These are phyloP conservation scores for Dryomyza anilis DNA, from an alignment of 2,888 invertebrate genomes.

Conservation along the genomic window DNA sequence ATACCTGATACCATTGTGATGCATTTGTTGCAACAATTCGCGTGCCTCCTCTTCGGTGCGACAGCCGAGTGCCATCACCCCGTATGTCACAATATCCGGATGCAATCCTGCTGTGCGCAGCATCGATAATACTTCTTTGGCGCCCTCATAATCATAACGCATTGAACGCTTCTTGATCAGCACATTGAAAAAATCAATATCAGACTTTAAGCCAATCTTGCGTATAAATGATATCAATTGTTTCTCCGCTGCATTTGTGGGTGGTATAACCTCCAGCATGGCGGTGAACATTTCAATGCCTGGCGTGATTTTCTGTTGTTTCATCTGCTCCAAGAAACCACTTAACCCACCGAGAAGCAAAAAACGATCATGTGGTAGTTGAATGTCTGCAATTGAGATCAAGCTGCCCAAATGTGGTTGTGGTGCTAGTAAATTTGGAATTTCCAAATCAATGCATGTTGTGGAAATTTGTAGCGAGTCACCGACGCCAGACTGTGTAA, in stretches of 20 bases:
- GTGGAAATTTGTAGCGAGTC: neutral
- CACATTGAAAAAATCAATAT: slow-evolving; percentile 85
- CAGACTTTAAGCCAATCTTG: slow-evolving; percentile 67
- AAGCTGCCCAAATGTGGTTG: slow-evolving; percentile 69
- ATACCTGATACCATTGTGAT: slow-evolving; percentile 69
- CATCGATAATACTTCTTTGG: slow-evolving; percentile 68
- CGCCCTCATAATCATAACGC: slow-evolving; percentile 71
- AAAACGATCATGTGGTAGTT: slow-evolving; percentile 70
- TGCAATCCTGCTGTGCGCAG: slow-evolving; percentile 66
- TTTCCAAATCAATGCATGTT: slow-evolving; percentile 41
- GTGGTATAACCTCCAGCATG: slow-evolving; percentile 74
- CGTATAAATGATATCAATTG: slow-evolving; percentile 70
- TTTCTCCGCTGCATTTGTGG: slow-evolving; percentile 70
- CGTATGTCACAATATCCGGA: slow-evolving; percentile 84
- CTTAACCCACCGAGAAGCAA: slow-evolving; percentile 76
- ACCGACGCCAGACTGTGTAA: too few relatives aligned
- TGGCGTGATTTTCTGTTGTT: slow-evolving; percentile 69
- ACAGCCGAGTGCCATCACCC: slow-evolving; percentile 82
- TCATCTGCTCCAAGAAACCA: slow-evolving; percentile 80
- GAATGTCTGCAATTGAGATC: slow-evolving; percentile 66
- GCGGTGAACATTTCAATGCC: slow-evolving; percentile 80
- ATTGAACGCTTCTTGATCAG: slow-evolving; percentile 81
- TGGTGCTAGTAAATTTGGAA: slow-evolving; percentile 72
- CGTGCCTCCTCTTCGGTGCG: slow-evolving; percentile 67
- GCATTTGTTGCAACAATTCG: slow-evolving; percentile 74